Conservation (phyloP, 2,113 vertebrate genomes). For the Zeus faber region DNA sequence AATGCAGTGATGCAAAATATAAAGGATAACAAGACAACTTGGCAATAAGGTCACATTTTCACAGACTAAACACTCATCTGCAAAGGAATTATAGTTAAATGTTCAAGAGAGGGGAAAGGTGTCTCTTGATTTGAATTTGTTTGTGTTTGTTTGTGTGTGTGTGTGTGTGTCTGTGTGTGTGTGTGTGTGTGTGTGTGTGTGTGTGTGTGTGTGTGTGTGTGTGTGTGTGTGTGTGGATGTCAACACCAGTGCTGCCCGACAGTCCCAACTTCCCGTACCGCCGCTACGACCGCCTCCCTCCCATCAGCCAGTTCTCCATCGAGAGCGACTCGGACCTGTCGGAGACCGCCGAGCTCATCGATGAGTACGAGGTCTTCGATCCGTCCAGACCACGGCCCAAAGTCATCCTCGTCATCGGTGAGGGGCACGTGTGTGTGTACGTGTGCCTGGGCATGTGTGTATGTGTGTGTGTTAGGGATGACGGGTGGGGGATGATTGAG, state of each 20-base stretch:
- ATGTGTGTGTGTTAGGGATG: neutral
- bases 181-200: conserved; percentile 4
- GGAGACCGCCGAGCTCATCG: conserved; percentile 96
- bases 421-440: conserved; percentile 12
- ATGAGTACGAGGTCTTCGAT: conserved; percentile 97
- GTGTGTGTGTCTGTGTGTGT: neutral
- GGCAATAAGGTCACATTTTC: no score
- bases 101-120: no score
- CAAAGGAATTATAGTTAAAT: no score
- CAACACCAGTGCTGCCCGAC: conserved; percentile 94
- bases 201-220: neutral
- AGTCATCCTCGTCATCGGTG: conserved; percentile 97
- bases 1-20: no score
- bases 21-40: no score
- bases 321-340: conserved; percentile 97
- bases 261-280: conserved; percentile 92
- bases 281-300: conserved; percentile 92
- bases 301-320: conserved; percentile 98
- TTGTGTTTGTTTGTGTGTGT: no score
- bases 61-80: no score
- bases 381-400: conserved; percentile 88
- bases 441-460: conserved; percentile 2
- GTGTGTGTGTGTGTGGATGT: conserved; percentile 39
- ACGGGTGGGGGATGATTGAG: no score
- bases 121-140: no score